phyloP scores from a whole-genome alignment of 1,140 invertebrate genomes.

The Vanessa tameamea region DNA sequence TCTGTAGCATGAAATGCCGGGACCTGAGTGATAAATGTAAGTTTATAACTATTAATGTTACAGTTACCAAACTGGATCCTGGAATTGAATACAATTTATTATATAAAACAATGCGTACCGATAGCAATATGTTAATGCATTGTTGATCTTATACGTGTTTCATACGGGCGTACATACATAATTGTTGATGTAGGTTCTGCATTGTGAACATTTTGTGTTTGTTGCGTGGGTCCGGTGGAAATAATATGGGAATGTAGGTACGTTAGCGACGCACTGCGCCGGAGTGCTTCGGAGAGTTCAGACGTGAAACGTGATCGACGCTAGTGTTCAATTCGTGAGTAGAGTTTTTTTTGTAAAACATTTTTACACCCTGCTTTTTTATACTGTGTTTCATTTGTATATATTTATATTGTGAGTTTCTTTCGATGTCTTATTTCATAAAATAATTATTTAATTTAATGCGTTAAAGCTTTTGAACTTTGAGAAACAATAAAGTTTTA shows the following conservation, averaged over 20 bases:
- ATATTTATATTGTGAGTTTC: not conserved
- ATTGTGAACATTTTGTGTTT: constrained; percentile 5
- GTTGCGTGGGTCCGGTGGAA: constrained; percentile 1
- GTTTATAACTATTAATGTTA: no score
- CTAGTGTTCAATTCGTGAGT: constrained; percentile 17
- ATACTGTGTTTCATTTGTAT: not conserved
- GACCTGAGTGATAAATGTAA: no score
- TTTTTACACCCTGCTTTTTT: not conserved
- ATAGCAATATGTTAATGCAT: not conserved
- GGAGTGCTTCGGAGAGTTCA: constrained; percentile 27
- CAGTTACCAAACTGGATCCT: no score
- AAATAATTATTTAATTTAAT: constrained; percentile 11
- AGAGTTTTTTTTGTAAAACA: constrained; percentile 6
- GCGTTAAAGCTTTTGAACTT: constrained; percentile 17
- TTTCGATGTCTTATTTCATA: not conserved
- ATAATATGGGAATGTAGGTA: constrained; percentile 26
- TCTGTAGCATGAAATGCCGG: no score
- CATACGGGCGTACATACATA: constrained; percentile 10
- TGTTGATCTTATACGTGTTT: not conserved
- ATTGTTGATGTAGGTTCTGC: constrained; percentile 20
- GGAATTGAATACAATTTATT: no score
- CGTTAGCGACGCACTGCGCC: constrained; percentile 24
- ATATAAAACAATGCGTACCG: not conserved
- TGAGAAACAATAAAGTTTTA: constrained; percentile 5
- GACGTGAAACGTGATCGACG: constrained; percentile 17